Percentiles rank a stretch among this genome's conserved stretches.
These are phyloP conservation scores for Trachemys scripta DNA, from an alignment of 2,113 vertebrate species.

Conservation along the genomic window DNA sequence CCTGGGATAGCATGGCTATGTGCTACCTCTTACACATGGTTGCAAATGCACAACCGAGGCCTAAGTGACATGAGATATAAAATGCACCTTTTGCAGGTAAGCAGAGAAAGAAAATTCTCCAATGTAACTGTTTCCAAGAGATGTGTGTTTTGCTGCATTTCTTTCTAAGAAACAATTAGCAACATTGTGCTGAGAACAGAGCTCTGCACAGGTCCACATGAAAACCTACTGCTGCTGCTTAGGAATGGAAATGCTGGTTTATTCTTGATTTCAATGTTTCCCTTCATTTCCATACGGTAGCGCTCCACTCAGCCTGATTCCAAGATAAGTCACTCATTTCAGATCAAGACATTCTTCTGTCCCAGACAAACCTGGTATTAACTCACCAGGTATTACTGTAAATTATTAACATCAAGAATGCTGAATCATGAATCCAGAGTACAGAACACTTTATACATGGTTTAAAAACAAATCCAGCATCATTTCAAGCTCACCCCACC, in stretches of 20 bases:
- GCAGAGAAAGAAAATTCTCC: background rate
- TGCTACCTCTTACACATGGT: background rate
- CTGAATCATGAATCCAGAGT: background rate
- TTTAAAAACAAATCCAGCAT: background rate
- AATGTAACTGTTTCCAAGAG: fast-evolving
- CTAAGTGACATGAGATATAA: background rate
- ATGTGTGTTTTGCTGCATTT: background rate
- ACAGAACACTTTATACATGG: background rate
- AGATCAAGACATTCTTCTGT: background rate
- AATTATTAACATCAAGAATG: background rate
- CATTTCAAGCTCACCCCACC: background rate
- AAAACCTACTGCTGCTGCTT: background rate
- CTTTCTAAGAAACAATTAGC: background rate
- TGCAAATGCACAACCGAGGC: background rate
- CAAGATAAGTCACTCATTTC: background rate
- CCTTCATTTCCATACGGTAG: background rate
- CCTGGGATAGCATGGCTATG: background rate
- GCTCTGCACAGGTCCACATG: background rate
- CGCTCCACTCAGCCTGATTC: background rate
- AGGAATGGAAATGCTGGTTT: background rate
- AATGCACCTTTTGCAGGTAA: background rate
- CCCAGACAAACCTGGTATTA: background rate
- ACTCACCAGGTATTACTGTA: background rate
- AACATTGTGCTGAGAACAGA: fast-evolving
- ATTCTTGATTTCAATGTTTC: background rate